Base-by-base conservation (phyloP, 2,797 vertebrate genomes). In the Geotrypetes seraphini region DNA sequence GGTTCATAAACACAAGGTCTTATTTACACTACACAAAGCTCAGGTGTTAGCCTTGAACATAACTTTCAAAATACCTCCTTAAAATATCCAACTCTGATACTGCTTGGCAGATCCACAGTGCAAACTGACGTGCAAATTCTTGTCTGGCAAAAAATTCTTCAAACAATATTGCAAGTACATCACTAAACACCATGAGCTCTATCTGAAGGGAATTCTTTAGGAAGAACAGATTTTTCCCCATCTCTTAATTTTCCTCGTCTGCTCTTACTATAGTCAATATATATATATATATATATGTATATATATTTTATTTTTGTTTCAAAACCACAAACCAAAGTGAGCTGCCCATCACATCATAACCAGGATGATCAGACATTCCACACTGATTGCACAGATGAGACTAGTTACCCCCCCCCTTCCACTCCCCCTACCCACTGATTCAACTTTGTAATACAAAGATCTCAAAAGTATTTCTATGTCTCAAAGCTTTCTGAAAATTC, bases 21-120 rank as follows among this genome's bases (percentile, higher is more conserved):
- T 96, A 92, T 84, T 82, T 94, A 85, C 83, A 85, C 88, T 91
- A 97, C 91, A 93, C 72, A 92, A 83, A 90, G 89, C 87, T 89
- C 85, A 85, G 86, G 87, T 91, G 85, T 79, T 84, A 86, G 78
- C 78, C 67, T 68, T 73, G 71, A 72, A 79, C 69, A 17, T 65
- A 79, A 83, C 78, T 75, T 71, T 69, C 81, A 79, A 76, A 73
- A 71, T 64, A 66, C 77, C 65, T 78, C 70, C 66, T 66, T 23
- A 72, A 64, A 34, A 33, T 50, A 65, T 34, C 63, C 69, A 75
- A 73, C 54, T 71, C 50, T 57, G 66, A 58, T 57, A 70, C 81
- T 75, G 74, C 69, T 74, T 68, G 63, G 64, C 56, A 49, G 63
- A 78, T 80, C 72, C 84, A 74, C 65, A 66, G 63, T 39, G 71